Evolutionary conservation across 2,797 vertebrate species (phyloP), one percentile per base, ranked within the genome.

Genomic region (Protosalanx chinensis): DNA sequence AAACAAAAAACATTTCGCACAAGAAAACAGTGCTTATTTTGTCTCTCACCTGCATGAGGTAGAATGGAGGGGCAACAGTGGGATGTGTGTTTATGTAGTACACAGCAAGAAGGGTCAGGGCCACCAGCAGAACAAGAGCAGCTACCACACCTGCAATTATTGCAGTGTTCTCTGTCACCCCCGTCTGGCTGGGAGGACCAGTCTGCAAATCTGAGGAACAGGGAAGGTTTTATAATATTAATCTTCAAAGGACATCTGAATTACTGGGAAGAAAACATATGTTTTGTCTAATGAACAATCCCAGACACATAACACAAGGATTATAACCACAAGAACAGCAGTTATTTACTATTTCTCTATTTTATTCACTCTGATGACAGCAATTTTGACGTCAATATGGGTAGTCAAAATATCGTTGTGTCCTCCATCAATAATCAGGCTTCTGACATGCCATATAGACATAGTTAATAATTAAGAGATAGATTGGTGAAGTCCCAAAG

Each of bases 21-120:
- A 27, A 27, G 23, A 27, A 27, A 27, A 27, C 23, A 12, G 16
- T 56, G 51, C n/a, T 16, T n/a, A 5, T n/a, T 56, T 56, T 56
- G 51, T n/a, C 51, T 56, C 84, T 88, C 56, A 93, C 93, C 92
- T 94, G 93, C 92, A 94, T 93, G 90, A 94, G 90, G 92, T 93
- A 95, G 77, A 97, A 95, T 0, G 95, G 95, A 0, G 95, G 93
- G 0, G 85, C 89, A 29, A 95, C 94, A 3, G 94, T 95, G 30
- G 96, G 95, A 82, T 95, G 95, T 69, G 93, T 92, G 72, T 93
- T 94, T 89, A 98, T 91, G 89, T 97, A 98, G 72, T 98, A 98
- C 51, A 99, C 92, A 2, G 94, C 96, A 70, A 94, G 85, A 4
- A 98, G 87, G 79, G 95, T 90, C 65, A 97, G 76, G 10, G 83